Base-by-base conservation (phyloP, 2,888 invertebrate genomes). In the Andrena camellia region DNA sequence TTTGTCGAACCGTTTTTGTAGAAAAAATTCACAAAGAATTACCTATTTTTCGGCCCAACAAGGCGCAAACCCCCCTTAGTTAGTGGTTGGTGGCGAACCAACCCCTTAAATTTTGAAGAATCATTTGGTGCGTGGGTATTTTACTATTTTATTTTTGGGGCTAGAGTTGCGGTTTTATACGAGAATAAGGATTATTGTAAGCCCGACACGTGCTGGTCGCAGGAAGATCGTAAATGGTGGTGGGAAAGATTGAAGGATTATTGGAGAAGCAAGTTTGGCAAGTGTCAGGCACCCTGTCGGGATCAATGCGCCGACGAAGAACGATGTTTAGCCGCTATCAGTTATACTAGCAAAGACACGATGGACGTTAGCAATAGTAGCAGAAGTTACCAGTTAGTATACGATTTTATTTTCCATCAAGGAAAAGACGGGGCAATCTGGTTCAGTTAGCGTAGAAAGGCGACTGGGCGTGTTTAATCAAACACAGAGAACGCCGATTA, bases 311-410 rank as follows among this genome's bases (percentile, higher is more conserved):
- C 76, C 13, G 92, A 92, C 63, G 92, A 92, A 68, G 92, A 92
- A 71, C 89, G 88, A 69, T 92, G 89, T 79, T 85, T 92, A 69
- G 91, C 90, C 0, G 88, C 91, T 13, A 90, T 92, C 64, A 92
- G 79, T 86, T 92, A 92, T 67, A 87, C 83, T 77, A 92, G 91
- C 76, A 92, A 89, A 73, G 91, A 89, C 54, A 86, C 89, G 5
- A 33, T 83, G 17, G 81, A 76, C 6, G 78, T 75, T 35, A 86
- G 70, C 75, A 87, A 71, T 50, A 81, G 79, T 62, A 83, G 75
- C 67, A 88, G 81, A 71, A 78, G 67, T 66, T 84, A 79, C 60
- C 76, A 81, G 90, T 90, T 23, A 83, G 87, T 70, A 42, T 42
- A 42, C 42, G 42, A 52, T 52, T 20, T 13, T 50, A 63, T 50